A percentile compares a stretch with the other conserved stretches of the same genome.
phyloP scores from a whole-genome alignment of 2,113 vertebrate species.

The Corvus cornix region DNA sequence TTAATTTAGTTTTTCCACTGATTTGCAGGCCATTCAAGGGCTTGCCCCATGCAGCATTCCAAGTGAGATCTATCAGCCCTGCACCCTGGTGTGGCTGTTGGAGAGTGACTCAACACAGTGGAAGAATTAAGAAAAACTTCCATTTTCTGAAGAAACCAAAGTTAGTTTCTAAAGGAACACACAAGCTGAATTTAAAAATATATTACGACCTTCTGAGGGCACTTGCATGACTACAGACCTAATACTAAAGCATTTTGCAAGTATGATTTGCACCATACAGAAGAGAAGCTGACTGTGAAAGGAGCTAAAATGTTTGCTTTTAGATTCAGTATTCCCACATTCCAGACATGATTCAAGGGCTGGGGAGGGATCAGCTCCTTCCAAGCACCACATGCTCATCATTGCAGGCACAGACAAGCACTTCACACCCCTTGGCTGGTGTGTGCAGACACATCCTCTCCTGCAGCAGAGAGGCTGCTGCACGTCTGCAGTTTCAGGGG shows the following conservation, averaged over 20 bases:
- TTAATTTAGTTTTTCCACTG: not conserved
- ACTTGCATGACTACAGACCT: not conserved
- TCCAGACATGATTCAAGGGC: not conserved
- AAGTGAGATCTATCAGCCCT: not conserved
- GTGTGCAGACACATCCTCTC: not conserved
- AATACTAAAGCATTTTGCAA: not conserved
- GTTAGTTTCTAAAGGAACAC: not conserved
- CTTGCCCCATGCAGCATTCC: not conserved
- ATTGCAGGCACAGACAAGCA: not conserved
- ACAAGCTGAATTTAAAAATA: not conserved
- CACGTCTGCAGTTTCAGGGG: not conserved
- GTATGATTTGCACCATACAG: not conserved
- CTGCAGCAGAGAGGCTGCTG: not conserved
- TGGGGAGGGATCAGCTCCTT: not conserved
- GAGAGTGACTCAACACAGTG: not conserved
- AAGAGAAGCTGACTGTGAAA: not conserved
- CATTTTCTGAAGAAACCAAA: not conserved
- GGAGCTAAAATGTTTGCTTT: not conserved
- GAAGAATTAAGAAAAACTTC: not conserved
- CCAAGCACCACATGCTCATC: not conserved
- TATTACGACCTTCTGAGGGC: not conserved
- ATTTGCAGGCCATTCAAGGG: not conserved
- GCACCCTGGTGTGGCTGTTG: not conserved
- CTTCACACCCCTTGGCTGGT: not conserved
- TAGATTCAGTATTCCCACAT: not conserved